Conservation (phyloP, 2,888 invertebrate genomes). For the Macrophya alboannulata region DNA sequence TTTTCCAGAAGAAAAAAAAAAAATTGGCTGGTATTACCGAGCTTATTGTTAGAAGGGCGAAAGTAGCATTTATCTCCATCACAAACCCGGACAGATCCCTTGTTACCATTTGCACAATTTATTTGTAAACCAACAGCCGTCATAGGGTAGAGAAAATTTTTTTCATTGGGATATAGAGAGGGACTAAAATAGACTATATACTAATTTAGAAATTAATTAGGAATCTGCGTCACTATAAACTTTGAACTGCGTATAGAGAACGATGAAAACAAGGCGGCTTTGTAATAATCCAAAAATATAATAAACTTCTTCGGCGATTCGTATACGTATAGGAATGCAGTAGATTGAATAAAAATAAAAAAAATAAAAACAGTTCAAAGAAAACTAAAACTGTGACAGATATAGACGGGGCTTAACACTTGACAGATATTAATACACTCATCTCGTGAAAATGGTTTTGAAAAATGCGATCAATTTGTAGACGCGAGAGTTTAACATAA, state of each 20-base stretch:
- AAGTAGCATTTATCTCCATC: not conserved
- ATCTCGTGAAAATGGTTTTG: conserved; percentile 21
- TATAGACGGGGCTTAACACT: conserved; percentile 29
- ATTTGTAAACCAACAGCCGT: not conserved
- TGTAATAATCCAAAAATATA: conserved; percentile 43
- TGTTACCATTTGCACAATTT: conserved; percentile 15
- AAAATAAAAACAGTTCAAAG: conserved; percentile 33
- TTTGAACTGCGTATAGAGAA: conserved; percentile 11
- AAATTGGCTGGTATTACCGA: not conserved
- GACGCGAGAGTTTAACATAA: conserved; percentile 18
- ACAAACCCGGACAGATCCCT: not conserved
- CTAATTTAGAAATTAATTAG: conserved; percentile 13
- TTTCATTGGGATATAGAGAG: not conserved
- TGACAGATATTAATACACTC: conserved; percentile 52
- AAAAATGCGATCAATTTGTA: conserved; percentile 41
- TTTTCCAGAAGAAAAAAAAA: conserved; percentile 26
- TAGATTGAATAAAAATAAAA: not conserved
- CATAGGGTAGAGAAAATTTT: not conserved
- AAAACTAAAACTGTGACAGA: conserved; percentile 25
- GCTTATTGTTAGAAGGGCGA: not conserved
- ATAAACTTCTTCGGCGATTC: not conserved
- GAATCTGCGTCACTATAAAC: conserved; percentile 6
- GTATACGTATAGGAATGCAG: conserved; percentile 12
- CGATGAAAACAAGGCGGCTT: conserved; percentile 1
- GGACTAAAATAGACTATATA: conserved; percentile 11